Evolutionary conservation across 2,113 vertebrate genomes (phyloP), one percentile per base, ranked within the genome.

Genomic region (Alouatta palliata): DNA sequence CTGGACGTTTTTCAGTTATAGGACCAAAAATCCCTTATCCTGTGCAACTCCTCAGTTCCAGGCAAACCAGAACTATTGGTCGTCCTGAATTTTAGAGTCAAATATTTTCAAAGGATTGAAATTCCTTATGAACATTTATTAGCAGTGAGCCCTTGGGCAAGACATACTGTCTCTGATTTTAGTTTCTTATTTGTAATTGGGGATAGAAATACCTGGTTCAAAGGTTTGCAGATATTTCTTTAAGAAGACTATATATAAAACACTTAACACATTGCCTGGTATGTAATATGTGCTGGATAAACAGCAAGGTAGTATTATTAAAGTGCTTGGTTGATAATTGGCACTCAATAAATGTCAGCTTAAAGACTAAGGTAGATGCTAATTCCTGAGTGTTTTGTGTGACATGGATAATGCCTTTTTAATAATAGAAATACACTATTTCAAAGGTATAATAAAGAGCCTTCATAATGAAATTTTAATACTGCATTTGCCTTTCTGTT

Each of bases 401-500:
- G 20, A 87, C 45, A 30, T 84, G 32, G 14, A 9, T 92, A 12
- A 89, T 82, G 11, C 64, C 25, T 79, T 91, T 94, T 94, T 79
- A 52, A 52, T 58, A 75, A 87, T 56, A 68, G 40, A 91, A 71
- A 80, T 88, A 82, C 12, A 80, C n/a, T 92, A 93, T 93, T 47
- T 6, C 0, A 13, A 87, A 95, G 54, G 10, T 87, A 14, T 95
- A 70, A 97, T 87, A 93, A 95, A 71, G 76, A 80, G 17, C 27
- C 40, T 96, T 96, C 58, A 70, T 12, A 89, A 79, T 52, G 83
- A 97, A 97, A 96, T 58, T 97, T 95, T 92, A 96, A 95, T 37
- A 86, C 90, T 92, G 47, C 68, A 89, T 89, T 94, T 96, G 47
- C 40, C 81, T 23, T 97, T 98, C 96, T 96, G 66, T 96, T 96